phyloP scores from a whole-genome alignment of 2,888 invertebrate genomes.

The Parascotia fuliginaria region DNA sequence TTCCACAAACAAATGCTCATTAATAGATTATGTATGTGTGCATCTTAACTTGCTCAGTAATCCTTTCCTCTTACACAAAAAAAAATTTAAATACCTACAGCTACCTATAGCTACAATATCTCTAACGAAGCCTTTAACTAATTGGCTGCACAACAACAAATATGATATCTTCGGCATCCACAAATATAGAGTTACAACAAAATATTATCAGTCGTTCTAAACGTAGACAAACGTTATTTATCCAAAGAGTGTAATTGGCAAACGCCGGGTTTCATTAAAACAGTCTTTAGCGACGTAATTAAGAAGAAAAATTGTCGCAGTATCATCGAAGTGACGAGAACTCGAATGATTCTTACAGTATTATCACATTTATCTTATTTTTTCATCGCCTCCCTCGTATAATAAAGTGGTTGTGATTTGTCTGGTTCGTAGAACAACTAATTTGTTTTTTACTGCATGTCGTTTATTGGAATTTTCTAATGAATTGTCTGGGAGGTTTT shows the following conservation, averaged over 20 bases:
- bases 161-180: constrained; percentile 1
- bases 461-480: too few species aligned
- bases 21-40: too few species aligned
- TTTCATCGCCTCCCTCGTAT: neutral
- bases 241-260: constrained; percentile 51
- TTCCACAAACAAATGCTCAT: too few species aligned
- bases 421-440: neutral
- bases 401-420: neutral
- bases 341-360: constrained; percentile 15
- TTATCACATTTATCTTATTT: neutral
- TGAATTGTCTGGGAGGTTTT: too few species aligned
- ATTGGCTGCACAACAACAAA: constrained; percentile 11
- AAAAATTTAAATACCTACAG: neutral
- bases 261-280: constrained; percentile 59
- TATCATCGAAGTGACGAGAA: too few species aligned
- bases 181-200: too few species aligned
- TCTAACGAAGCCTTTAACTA: constrained; percentile 2
- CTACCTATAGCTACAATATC: too few species aligned
- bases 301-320: constrained; percentile 64
- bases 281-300: constrained; percentile 58
- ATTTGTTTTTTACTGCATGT: neutral
- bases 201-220: constrained; percentile 19
- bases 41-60: too few species aligned
- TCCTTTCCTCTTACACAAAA: too few species aligned
- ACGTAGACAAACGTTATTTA: constrained; percentile 38